These are phyloP conservation scores for Leptodactylus fuscus DNA, from an alignment of 2,113 vertebrate species.

Conservation along the genomic window DNA sequence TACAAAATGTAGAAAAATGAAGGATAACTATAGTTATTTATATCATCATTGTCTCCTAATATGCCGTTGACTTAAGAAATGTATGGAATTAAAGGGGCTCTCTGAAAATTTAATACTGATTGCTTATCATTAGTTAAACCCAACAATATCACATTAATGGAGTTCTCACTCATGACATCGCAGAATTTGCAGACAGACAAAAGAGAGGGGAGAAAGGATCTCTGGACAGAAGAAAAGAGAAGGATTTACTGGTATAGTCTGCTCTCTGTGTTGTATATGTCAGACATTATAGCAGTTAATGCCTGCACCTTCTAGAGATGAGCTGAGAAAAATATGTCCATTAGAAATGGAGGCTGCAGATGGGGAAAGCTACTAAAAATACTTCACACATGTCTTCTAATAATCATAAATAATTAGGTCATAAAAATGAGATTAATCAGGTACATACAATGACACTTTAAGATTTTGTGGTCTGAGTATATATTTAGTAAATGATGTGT, in stretches of 20 bases:
- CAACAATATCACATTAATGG: too few species aligned
- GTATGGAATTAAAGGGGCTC: too few species aligned
- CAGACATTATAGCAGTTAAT: not conserved
- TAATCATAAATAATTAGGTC: too few species aligned
- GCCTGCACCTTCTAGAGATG: too few species aligned
- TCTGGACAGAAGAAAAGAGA: not conserved
- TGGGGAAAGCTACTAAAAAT: not conserved
- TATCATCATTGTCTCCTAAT: too few species aligned
- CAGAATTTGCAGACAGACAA: too few species aligned
- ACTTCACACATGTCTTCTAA: not conserved
- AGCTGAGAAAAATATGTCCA: not conserved
- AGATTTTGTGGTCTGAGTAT: not conserved
- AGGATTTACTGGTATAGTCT: not conserved
- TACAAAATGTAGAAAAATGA: slow-evolving; percentile 39
- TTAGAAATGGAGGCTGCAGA: not conserved
- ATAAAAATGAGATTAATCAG: not conserved
- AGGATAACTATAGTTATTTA: not conserved
- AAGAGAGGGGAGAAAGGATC: not conserved
- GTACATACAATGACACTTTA: not conserved
- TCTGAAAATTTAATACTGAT: too few species aligned
- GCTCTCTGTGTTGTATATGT: too few species aligned
- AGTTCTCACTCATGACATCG: too few species aligned
- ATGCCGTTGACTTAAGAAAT: too few species aligned
- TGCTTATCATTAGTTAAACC: too few species aligned
- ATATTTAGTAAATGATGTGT: not conserved